A percentile compares a stretch with the other conserved stretches of the same genome.
Evolutionary conservation across 2,113 vertebrate species (phyloP).

Genomic region (Calypte anna): DNA sequence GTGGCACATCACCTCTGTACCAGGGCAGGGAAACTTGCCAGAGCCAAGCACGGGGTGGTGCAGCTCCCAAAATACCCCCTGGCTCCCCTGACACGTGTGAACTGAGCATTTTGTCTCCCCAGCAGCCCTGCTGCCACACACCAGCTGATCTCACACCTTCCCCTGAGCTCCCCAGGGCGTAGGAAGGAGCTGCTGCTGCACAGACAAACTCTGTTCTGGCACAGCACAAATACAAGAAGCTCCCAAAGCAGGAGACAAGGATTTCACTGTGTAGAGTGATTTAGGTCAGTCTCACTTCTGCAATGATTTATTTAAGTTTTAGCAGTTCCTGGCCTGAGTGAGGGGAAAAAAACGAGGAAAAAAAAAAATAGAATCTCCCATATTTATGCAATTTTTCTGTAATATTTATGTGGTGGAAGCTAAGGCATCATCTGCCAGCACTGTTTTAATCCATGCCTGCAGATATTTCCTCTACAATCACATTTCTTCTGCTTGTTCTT

Average conservation of each 20-base stretch:
- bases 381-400: slow-evolving; percentile 31
- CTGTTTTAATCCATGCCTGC: neutral
- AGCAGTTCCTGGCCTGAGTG: neutral
- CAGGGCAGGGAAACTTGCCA: neutral
- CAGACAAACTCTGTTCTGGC: slow-evolving; percentile 30
- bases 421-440: neutral
- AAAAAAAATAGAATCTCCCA: neutral
- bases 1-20: neutral
- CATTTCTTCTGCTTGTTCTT: neutral
- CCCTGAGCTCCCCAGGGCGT: slow-evolving; percentile 4
- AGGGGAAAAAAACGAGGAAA: neutral
- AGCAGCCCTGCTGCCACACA: neutral
- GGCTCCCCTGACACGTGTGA: neutral
- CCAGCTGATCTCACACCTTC: slow-evolving; percentile 48
- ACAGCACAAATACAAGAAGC: neutral
- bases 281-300: slow-evolving; percentile 52
- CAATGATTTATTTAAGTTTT: slow-evolving; percentile 41
- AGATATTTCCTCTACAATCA: neutral
- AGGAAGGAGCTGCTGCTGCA: slow-evolving; percentile 14
- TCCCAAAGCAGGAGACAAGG: slow-evolving; percentile 51
- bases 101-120: neutral
- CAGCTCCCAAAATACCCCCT: neutral
- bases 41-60: neutral
- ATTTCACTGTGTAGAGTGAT: slow-evolving; percentile 19
- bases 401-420: slow-evolving; percentile 17